Conservation (phyloP, 2,888 invertebrate genomes). For the Polietes domitor region DNA sequence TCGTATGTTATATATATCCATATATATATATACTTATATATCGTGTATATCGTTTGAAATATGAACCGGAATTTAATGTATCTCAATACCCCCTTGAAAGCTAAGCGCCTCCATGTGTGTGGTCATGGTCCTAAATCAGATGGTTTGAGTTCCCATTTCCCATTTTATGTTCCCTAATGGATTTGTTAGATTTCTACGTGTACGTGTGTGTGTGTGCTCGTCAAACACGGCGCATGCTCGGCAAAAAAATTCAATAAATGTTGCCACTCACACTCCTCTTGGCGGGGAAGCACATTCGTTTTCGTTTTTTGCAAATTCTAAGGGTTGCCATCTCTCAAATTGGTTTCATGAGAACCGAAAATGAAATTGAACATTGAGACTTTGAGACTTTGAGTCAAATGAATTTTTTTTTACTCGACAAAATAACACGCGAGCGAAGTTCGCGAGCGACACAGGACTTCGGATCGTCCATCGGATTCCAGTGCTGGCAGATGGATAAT, state of each 20-base stretch:
- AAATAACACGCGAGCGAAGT: too few relatives aligned
- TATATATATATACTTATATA: neutral
- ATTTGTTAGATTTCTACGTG: conserved; percentile 49
- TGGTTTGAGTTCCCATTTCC: conserved; percentile 50
- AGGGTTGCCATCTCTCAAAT: conserved; percentile 35
- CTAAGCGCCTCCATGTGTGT: conserved; percentile 49
- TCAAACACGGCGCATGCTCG: conserved; percentile 51
- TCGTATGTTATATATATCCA: neutral
- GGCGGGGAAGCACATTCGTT: conserved; percentile 9
- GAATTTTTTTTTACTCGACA: neutral
- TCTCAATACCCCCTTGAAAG: neutral
- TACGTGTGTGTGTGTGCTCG: conserved; percentile 5
- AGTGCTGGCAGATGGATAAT: too few relatives aligned
- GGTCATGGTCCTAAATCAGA: conserved; percentile 38
- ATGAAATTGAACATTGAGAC: too few relatives aligned
- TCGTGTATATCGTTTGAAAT: neutral
- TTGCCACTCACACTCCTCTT: conserved; percentile 40
- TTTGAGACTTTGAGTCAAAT: neutral
- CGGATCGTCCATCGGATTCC: too few relatives aligned
- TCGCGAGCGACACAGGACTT: too few relatives aligned
- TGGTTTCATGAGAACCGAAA: too few relatives aligned
- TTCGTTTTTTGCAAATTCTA: neutral
- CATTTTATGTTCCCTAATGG: neutral
- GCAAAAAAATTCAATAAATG: conserved; percentile 6
- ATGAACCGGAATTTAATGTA: conserved; percentile 23